Percentiles rank a stretch among this genome's conserved stretches.
These are phyloP conservation scores for Octonoba sinensis DNA, from an alignment of 2,888 invertebrate species.

Conservation along the genomic window DNA sequence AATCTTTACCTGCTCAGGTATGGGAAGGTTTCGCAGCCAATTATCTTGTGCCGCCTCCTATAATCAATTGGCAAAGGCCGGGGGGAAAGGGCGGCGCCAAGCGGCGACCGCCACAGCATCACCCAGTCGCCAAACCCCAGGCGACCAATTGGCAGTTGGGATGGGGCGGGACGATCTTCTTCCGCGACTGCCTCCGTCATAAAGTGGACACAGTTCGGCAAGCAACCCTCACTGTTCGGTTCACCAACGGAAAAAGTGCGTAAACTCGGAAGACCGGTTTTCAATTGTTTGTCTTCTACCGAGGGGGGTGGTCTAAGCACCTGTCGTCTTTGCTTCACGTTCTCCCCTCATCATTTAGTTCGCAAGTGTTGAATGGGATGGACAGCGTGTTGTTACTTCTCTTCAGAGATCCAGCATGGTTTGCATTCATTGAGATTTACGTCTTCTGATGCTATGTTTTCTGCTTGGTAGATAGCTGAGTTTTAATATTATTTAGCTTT, in stretches of 20 bases:
- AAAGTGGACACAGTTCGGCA: conserved; percentile 44
- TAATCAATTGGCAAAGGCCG: conserved; percentile 54
- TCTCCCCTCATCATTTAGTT: no score
- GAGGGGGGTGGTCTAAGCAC: conserved; percentile 1
- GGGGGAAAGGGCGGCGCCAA: conserved; percentile 56
- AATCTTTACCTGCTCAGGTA: conserved; percentile 49
- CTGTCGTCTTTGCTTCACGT: conserved; percentile 7
- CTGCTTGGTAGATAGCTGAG: no score
- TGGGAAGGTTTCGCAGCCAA: conserved; percentile 54
- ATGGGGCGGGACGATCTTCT: conserved; percentile 34
- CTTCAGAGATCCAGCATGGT: no score
- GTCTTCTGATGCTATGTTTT: no score
- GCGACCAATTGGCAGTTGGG: conserved; percentile 49
- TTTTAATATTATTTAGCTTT: no score
- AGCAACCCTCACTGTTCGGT: conserved; percentile 24
- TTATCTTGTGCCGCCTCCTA: conserved; percentile 54
- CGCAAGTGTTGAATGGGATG: no score
- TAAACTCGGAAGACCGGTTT: no score
- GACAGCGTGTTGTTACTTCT: no score
- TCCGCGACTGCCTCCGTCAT: conserved; percentile 36
- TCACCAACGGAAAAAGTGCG: no score
- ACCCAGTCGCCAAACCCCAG: conserved; percentile 52
- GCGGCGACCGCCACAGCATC: conserved; percentile 48
- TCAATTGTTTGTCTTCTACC: conserved; percentile 21
- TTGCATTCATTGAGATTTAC: no score